Conservation (phyloP, 2,888 invertebrate genomes). For the Meliscaeva auricollis region DNA sequence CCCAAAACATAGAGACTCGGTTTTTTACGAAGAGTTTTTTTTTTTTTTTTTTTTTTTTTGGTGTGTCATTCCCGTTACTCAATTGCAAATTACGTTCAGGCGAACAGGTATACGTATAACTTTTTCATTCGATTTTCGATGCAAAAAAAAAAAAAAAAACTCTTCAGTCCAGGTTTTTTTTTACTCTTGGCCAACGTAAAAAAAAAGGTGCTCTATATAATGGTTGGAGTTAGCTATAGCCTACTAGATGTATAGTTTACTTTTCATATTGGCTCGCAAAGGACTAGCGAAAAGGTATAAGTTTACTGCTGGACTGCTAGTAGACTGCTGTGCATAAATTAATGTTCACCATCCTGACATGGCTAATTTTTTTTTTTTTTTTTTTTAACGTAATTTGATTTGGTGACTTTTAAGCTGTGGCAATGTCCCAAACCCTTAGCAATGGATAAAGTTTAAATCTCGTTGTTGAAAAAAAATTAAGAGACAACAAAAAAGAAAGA, state of each 20-base stretch:
- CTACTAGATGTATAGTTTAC: background rate
- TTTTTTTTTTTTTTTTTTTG: constrained; percentile 22
- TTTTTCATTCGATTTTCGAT: constrained; percentile 76
- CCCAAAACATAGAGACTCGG: constrained; percentile 30
- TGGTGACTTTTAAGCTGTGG: constrained; percentile 73
- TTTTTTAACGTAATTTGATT: constrained; percentile 70
- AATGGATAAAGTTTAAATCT: constrained; percentile 70
- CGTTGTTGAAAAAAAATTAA: constrained; percentile 3
- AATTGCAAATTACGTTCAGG: constrained; percentile 73
- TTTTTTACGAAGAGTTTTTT: constrained; percentile 25
- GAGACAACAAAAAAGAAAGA: background rate
- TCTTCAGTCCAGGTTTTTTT: constrained; percentile 46
- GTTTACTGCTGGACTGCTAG: constrained; percentile 50
- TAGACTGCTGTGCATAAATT: constrained; percentile 72
- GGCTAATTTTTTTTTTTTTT: constrained; percentile 40
- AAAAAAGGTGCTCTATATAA: constrained; percentile 26
- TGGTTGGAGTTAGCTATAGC: constrained; percentile 8
- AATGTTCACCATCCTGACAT: constrained; percentile 62
- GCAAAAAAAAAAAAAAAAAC: constrained; percentile 48
- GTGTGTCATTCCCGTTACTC: constrained; percentile 70
- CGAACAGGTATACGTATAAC: constrained; percentile 74
- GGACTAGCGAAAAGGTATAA: constrained; percentile 51
- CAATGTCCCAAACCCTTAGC: constrained; percentile 64
- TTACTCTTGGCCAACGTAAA: constrained; percentile 27
- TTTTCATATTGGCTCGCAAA: background rate